phyloP scores from a whole-genome alignment of 1,140 invertebrate genomes.

The Gonatopus flavifemur region DNA sequence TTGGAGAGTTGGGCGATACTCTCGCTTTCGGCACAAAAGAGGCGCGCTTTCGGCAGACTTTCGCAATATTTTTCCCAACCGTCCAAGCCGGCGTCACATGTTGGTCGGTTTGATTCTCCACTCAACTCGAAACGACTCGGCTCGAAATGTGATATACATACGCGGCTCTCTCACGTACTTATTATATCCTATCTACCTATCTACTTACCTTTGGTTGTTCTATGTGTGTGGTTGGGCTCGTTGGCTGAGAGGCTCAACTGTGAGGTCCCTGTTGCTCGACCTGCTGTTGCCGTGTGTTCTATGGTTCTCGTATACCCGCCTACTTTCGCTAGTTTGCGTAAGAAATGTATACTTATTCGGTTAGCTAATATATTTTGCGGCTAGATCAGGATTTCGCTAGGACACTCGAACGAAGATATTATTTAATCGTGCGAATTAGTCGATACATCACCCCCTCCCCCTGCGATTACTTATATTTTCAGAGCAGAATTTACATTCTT shows the following conservation, averaged over 20 bases:
- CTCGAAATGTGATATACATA: slow-evolving; percentile 16
- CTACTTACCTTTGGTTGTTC: background rate
- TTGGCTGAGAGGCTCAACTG: background rate
- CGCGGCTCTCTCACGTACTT: slow-evolving; percentile 17
- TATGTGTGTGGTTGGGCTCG: no score
- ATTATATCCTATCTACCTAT: no score
- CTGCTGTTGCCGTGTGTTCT: slow-evolving; percentile 16
- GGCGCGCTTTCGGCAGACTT: slow-evolving; percentile 30
- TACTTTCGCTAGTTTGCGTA: slow-evolving; percentile 54
- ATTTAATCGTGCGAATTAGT: no score
- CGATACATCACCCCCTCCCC: no score
- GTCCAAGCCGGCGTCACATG: no score
- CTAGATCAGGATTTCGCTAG: background rate
- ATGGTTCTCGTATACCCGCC: slow-evolving; percentile 31
- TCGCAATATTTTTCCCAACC: slow-evolving; percentile 43
- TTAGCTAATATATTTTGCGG: slow-evolving; percentile 35
- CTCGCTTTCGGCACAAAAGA: slow-evolving; percentile 34
- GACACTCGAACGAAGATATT: no score
- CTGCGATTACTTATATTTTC: background rate
- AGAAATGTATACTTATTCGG: slow-evolving; percentile 34
- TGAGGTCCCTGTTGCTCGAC: slow-evolving; percentile 4
- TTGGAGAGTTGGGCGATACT: no score
- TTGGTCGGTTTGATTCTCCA: no score
- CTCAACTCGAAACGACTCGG: no score
- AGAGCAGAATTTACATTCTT: no score